Evolutionary conservation across 2,113 vertebrate species (phyloP).

Genomic region (Opisthocomus hoazin): DNA sequence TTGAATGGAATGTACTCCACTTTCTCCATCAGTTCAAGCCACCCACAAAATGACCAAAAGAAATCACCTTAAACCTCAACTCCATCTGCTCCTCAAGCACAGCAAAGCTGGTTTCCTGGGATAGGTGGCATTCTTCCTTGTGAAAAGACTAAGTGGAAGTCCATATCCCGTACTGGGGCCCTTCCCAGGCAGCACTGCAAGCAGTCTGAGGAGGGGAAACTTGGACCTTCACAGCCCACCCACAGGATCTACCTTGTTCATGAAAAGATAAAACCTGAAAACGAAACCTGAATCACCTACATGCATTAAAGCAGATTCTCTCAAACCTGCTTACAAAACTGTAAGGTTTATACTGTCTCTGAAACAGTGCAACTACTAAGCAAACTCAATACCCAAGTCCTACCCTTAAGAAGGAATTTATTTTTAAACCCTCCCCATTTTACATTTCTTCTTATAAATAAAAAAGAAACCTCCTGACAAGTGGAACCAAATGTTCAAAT

Average conservation of each 20-base stretch:
- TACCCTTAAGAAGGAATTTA: neutral
- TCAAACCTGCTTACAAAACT: neutral
- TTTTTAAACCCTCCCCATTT: neutral
- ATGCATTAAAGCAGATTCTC: neutral
- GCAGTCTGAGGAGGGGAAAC: neutral
- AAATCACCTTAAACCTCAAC: neutral
- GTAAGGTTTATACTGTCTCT: neutral
- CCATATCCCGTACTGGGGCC: too few relatives aligned
- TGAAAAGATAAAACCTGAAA: neutral
- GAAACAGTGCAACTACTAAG: neutral
- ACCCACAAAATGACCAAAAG: neutral
- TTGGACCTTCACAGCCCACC: neutral
- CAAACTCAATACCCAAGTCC: neutral
- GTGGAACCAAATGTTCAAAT: neutral
- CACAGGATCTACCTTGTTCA: neutral
- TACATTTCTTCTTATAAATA: neutral
- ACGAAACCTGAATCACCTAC: neutral
- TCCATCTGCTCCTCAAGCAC: neutral
- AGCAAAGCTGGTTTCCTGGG: neutral
- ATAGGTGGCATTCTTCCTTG: neutral
- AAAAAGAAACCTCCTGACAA: neutral
- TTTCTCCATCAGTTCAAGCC: neutral
- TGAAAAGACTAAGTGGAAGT: neutral
- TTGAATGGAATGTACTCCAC: neutral
- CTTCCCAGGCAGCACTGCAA: neutral